Evolutionary conservation across 2,113 vertebrate species (phyloP), one percentile per base, ranked within the genome.

Genomic region (Poicephalus gulielmi): DNA sequence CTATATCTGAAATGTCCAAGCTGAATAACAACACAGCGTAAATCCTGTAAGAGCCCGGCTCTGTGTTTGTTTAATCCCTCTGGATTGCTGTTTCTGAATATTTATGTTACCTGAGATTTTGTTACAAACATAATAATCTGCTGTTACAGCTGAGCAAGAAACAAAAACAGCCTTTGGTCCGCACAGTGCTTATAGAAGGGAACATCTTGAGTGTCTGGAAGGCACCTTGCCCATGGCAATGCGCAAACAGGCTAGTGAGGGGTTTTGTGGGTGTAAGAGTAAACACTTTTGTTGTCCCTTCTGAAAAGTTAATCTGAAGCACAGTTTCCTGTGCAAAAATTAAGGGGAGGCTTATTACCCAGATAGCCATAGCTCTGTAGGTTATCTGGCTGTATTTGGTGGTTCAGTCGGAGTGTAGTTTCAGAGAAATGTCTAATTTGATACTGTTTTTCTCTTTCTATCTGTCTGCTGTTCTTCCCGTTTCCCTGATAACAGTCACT

Each of bases 51-150:
- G 50, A 68, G 13, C 78, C 55, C 0, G 2, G 11, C 75, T 76
- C 59, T 79, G 9, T 60, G 31, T 82, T 95, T 87, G 9, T 46
- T 71, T 94, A 95, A 92, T 87, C 41, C 69, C 7, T 62, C 31
- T 17, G 41, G 78, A 62, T 18, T 73, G 39, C 41, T 71, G 7
- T 75, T 87, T 73, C 91, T 85, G 95, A 95, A 92, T 91, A 82
- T 95, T 95, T 95, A 41, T 35, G 47, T 79, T 95, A 94, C 95
- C 91, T 94, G 89, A 96, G 86, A 60, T 87, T 92, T 69, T 89
- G 57, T 87, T 88, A 68, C 41, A 83, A 55, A 68, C 6, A 77
- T 85, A 80, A 50, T 88, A 46, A 67, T 74, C 2, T 20, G 15
- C 37, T 4, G 1, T 60, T 86, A 12, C 13, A 90, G 60, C 33